Evolutionary conservation across 2,113 vertebrate species (phyloP).

Genomic region (Podiceps cristatus): DNA sequence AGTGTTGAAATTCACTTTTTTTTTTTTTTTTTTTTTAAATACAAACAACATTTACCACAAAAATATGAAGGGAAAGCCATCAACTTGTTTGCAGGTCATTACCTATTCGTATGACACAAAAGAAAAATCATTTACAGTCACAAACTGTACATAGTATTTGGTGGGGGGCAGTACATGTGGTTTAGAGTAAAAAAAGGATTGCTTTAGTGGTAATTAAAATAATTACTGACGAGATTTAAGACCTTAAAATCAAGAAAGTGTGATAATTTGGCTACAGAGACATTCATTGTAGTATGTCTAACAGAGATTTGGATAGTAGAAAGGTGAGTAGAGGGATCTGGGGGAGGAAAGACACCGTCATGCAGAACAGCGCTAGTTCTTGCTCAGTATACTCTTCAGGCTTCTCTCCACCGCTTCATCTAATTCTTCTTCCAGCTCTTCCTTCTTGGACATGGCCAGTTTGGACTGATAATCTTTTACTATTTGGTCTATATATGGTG

Average conservation of each 20-base stretch:
- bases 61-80: slow-evolving; percentile 80
- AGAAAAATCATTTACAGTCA: slow-evolving; percentile 85
- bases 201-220: slow-evolving; percentile 75
- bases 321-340: slow-evolving; percentile 33
- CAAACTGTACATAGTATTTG: slow-evolving; percentile 85
- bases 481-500: slow-evolving; percentile 98
- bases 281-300: slow-evolving; percentile 74
- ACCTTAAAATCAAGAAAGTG: slow-evolving; percentile 78
- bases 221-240: slow-evolving; percentile 73
- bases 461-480: slow-evolving; percentile 99
- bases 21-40: slow-evolving; percentile 42
- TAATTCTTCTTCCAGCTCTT: slow-evolving; percentile 97
- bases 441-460: slow-evolving; percentile 99
- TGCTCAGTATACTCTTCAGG: slow-evolving; percentile 92
- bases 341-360: slow-evolving; percentile 67
- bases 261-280: slow-evolving; percentile 78
- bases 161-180: slow-evolving; percentile 68
- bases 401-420: slow-evolving; percentile 97
- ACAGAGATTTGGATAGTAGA: slow-evolving; percentile 58
- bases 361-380: slow-evolving; percentile 84
- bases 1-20: slow-evolving; percentile 74
- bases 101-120: slow-evolving; percentile 82
- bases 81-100: slow-evolving; percentile 79
- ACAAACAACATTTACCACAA: slow-evolving; percentile 81
- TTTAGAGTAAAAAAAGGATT: slow-evolving; percentile 73